phyloP scores from a whole-genome alignment of 2,797 vertebrate species.

The Onychomys torridus region DNA sequence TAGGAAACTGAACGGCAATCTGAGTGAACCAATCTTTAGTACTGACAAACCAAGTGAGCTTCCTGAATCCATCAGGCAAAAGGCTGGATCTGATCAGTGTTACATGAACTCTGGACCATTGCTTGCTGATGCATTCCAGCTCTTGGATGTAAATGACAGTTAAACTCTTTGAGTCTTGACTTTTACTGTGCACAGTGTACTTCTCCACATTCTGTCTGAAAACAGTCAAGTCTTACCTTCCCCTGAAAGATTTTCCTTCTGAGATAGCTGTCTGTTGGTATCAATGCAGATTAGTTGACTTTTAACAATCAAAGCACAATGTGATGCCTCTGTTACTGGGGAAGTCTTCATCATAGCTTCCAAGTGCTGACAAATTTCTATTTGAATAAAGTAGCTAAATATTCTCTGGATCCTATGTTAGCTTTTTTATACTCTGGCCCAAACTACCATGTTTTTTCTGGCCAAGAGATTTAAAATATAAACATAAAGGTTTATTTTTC shows the following conservation, averaged over 20 bases:
- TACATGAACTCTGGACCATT: background rate
- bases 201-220: background rate
- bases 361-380: slow-evolving; percentile 64
- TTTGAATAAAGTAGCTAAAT: slow-evolving; percentile 77
- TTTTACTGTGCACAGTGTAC: background rate
- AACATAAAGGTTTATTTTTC: slow-evolving; percentile 82
- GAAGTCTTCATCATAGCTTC: slow-evolving; percentile 26
- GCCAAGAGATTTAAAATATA: slow-evolving; percentile 76
- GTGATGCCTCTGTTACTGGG: slow-evolving; percentile 26
- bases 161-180: background rate
- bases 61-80: background rate
- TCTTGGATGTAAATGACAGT: background rate
- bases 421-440: slow-evolving; percentile 68
- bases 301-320: slow-evolving; percentile 25
- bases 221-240: background rate
- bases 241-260: slow-evolving; percentile 42
- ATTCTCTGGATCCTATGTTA: slow-evolving; percentile 64
- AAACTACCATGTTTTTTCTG: slow-evolving; percentile 79
- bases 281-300: background rate
- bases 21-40: background rate
- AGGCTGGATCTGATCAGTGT: background rate
- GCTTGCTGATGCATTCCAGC: background rate
- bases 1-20: background rate
- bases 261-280: background rate
- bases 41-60: background rate